phyloP scores from a whole-genome alignment of 2,113 vertebrate species.

The Piaya cayana region DNA sequence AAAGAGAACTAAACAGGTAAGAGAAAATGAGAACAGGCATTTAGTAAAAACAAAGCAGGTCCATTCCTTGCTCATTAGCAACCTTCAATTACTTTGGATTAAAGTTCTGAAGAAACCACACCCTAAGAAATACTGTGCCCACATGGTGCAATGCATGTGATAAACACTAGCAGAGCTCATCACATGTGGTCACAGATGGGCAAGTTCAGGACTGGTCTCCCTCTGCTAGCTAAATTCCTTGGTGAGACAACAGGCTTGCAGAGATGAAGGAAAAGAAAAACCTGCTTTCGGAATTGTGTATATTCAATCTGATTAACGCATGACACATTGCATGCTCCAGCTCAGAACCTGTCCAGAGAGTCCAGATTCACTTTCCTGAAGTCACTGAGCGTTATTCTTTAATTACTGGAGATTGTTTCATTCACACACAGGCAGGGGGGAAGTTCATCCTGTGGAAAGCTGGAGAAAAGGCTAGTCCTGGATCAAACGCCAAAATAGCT shows the following conservation, averaged over 20 bases:
- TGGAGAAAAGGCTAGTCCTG: neutral
- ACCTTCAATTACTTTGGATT: constrained; percentile 22
- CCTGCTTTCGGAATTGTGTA: neutral
- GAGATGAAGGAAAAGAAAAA: neutral
- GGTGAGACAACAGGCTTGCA: neutral
- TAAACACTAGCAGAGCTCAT: neutral
- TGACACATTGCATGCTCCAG: neutral
- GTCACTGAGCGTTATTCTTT: neutral
- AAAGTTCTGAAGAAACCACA: constrained; percentile 24
- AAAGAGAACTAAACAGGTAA: neutral
- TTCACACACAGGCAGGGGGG: fast-evolving
- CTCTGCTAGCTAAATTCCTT: neutral
- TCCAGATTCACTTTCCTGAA: neutral
- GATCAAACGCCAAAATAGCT: neutral
- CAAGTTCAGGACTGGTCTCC: neutral
- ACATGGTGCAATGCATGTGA: neutral
- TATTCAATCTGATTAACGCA: neutral
- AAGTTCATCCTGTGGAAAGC: neutral
- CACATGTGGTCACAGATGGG: neutral
- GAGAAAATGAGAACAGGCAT: neutral
- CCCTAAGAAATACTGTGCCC: neutral
- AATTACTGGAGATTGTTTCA: neutral
- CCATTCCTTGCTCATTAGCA: neutral
- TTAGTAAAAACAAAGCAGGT: neutral
- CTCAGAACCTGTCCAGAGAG: neutral